Percentiles rank a stretch among this genome's conserved stretches.
Evolutionary conservation across 2,888 invertebrate species (phyloP).

Genomic region (Odontomyia ornata): DNA sequence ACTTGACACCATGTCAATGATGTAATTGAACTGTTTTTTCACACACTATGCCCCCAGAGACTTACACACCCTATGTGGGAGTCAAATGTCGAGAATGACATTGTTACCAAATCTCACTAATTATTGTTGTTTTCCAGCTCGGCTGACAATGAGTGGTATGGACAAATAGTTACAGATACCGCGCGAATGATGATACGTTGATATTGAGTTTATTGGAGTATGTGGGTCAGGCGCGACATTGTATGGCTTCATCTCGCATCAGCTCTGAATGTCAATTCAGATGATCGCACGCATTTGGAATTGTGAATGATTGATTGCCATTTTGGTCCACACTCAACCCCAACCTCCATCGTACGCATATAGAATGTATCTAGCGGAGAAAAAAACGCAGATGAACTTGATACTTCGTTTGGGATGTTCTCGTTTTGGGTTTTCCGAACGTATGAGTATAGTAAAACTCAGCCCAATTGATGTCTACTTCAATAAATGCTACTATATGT

Average conservation of each 20-base stretch:
- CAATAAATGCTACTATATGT: not conserved
- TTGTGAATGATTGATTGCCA: conserved; percentile 38
- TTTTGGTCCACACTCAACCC: not conserved
- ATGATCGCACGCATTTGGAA: conserved; percentile 35
- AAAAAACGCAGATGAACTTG: not conserved
- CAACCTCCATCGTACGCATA: not conserved
- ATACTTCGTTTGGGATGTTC: not conserved
- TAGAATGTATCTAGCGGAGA: not conserved
- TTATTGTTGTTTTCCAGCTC: conserved; percentile 10
- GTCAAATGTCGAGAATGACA: conserved; percentile 37
- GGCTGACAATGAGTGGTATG: not conserved
- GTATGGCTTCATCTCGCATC: conserved; percentile 1
- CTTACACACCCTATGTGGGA: conserved; percentile 14
- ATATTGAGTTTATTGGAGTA: not conserved
- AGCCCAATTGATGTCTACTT: not conserved
- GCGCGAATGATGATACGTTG: not conserved
- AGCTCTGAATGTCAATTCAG: conserved; percentile 28
- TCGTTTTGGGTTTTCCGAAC: not conserved
- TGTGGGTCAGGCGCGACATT: conserved; percentile 35
- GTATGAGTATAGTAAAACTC: too few species aligned
- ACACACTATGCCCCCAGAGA: not conserved
- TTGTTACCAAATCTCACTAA: conserved; percentile 33
- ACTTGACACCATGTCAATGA: not conserved
- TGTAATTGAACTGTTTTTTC: conserved; percentile 10
- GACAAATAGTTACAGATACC: conserved; percentile 21